Evolutionary conservation across 2,888 invertebrate genomes (phyloP), one percentile per base, ranked within the genome.

Genomic region (Tetrapedia diversipes): DNA sequence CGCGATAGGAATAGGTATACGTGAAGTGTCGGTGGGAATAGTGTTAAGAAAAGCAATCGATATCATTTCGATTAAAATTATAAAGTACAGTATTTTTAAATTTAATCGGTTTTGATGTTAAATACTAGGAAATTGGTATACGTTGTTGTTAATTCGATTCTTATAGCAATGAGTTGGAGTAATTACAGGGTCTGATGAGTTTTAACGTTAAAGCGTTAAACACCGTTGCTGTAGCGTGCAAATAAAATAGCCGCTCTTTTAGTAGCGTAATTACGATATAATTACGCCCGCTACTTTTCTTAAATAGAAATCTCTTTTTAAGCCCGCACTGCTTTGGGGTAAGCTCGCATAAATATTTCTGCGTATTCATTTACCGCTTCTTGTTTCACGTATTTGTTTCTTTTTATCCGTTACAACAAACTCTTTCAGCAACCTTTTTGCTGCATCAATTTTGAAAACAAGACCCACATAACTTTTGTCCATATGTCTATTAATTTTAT

Each of bases 231-330:
- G 22, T 22, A 14, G 22, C 37, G 37, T 34, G 54, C 54, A 24
- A 56, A 56, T n/a, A 56, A 16, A 6, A 37, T 22, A 16, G 24
- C 24, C 16, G 56, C 37, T 24, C 37, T 56, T 56, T 56, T 22
- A n/a, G 37, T 24, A 39, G 16, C 8, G 16, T 24, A 56, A 56
- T 56, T 56, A 39, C 37, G 37, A 24, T 39, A 37, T 56, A 56
- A 56, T 39, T 39, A 37, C 34, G 14, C 6, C 22, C 34, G 37
- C 37, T n/a, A 39, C 37, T 56, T 24, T 39, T 56, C 16, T 16
- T 37, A 22, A 56, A 56, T 56, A 24, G 22, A 37, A 56, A 24
- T 19, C 16, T 37, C 37, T 39, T 10, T 56, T 16, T n/a, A 16
- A 39, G 2, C 24, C 10, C 56, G 24, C n/a, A n/a, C n/a, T 16